Conservation (phyloP, 1,140 invertebrate species). For the Cyphomyrmex costatus region DNA sequence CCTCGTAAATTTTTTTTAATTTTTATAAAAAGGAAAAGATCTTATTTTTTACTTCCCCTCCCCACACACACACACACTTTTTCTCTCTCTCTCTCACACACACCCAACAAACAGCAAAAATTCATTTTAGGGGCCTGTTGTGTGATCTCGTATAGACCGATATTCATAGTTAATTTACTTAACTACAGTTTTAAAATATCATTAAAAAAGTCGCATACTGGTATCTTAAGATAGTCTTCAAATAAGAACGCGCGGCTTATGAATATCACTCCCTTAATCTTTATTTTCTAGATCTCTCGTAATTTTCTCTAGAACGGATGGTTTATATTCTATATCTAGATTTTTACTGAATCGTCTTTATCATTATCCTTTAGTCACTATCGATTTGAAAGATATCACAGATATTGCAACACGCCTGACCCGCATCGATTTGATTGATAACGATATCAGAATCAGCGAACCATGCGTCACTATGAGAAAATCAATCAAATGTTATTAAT, state of each 20-base stretch:
- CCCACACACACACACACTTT: no score
- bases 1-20: not conserved
- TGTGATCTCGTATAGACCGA: no score
- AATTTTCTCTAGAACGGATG: not conserved
- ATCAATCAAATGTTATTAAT: not conserved
- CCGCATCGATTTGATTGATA: conserved; percentile 21
- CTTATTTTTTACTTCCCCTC: no score
- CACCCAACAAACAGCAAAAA: not conserved
- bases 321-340: not conserved
- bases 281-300: not conserved
- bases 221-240: no score
- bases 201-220: no score
- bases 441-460: conserved; percentile 26
- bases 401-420: not conserved
- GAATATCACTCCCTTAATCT: not conserved
- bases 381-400: not conserved
- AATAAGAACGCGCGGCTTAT: no score
- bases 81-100: no score
- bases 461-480: conserved; percentile 12
- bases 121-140: not conserved
- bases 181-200: no score
- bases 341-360: not conserved
- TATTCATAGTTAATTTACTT: no score
- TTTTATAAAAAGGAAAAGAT: not conserved
- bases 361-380: not conserved